Conservation (phyloP, 2,797 vertebrate genomes). For the Pteropus rufus region DNA sequence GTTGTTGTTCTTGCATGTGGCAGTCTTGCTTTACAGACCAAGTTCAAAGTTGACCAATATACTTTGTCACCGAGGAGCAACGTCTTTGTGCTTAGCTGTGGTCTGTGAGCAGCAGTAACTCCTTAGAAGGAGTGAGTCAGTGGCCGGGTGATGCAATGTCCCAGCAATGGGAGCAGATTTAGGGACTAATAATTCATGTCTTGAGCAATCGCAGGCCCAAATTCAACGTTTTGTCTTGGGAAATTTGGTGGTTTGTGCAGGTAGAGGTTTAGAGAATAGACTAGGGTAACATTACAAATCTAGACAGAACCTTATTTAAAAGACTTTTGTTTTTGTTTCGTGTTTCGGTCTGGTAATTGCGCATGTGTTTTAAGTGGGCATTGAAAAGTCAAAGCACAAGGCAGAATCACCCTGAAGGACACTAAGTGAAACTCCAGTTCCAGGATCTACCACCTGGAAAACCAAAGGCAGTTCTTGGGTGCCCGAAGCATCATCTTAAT, state of each 20-base stretch:
- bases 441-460: not conserved
- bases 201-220: not conserved
- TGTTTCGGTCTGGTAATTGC: not conserved
- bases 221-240: not conserved
- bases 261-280: not conserved
- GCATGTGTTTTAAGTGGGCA: not conserved
- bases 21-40: not conserved
- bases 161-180: not conserved
- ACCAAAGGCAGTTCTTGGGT: not conserved
- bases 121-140: not conserved
- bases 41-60: not conserved
- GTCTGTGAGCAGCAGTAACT: not conserved
- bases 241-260: not conserved
- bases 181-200: not conserved
- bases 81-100: not conserved
- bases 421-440: not conserved
- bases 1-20: not conserved
- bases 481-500: not conserved
- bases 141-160: not conserved
- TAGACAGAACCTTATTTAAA: not conserved
- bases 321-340: not conserved
- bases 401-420: not conserved
- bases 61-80: not conserved
- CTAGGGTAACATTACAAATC: not conserved
- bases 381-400: not conserved